Evolutionary conservation across 2,888 invertebrate genomes (phyloP).

Genomic region (Prosapia bicincta): DNA sequence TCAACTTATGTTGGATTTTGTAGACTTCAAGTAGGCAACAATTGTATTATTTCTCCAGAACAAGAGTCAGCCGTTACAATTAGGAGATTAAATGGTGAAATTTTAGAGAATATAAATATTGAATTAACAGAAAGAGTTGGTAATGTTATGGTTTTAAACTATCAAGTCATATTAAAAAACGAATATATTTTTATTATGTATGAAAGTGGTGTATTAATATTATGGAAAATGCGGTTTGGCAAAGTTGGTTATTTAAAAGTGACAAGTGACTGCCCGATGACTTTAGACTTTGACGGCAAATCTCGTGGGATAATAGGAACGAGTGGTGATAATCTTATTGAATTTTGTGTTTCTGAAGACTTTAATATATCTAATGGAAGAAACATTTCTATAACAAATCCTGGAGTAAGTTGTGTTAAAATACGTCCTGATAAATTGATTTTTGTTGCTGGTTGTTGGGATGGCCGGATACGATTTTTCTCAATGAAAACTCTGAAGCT

Average conservation of each 20-base stretch:
- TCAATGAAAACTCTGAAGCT: conserved; percentile 73
- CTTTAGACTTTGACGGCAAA: conserved; percentile 62
- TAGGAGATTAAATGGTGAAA: conserved; percentile 36
- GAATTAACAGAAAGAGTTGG: conserved; percentile 52
- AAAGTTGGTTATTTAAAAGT: conserved; percentile 55
- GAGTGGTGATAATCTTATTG: conserved; percentile 59
- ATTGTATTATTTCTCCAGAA: conserved; percentile 29
- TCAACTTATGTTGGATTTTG: conserved; percentile 68
- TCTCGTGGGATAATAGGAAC: conserved; percentile 66
- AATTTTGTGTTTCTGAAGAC: conserved; percentile 56
- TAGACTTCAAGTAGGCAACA: conserved; percentile 24
- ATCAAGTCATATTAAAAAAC: conserved; percentile 49
- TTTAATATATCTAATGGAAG: conserved; percentile 48
- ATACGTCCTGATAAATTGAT: conserved; percentile 68
- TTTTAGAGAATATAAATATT: conserved; percentile 47
- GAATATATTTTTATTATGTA: conserved; percentile 64
- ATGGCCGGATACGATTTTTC: conserved; percentile 69
- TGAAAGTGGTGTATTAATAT: conserved; percentile 66
- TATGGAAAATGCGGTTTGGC: conserved; percentile 67
- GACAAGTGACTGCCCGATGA: conserved; percentile 63
- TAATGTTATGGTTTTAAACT: conserved; percentile 63
- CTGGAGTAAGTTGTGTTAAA: conserved; percentile 66
- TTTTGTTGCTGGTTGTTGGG: conserved; percentile 72
- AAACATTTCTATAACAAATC: conserved; percentile 63
- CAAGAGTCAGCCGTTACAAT: conserved; percentile 27